Percentiles rank a stretch among this genome's conserved stretches.
Conservation (phyloP, 2,797 vertebrate species). For the Arrhamphus sclerolepis region DNA sequence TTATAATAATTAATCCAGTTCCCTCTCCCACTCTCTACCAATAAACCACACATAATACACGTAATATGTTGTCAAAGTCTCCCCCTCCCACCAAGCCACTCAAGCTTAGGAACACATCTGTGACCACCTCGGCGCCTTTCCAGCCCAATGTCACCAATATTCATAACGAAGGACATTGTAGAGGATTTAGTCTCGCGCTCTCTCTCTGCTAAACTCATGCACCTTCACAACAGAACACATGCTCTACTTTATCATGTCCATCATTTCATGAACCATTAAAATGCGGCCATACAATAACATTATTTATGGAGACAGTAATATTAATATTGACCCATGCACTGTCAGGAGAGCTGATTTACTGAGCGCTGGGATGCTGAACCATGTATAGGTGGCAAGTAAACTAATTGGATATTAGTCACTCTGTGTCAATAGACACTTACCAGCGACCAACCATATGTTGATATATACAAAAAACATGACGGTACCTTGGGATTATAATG, state of each 20-base stretch:
- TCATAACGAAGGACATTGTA: conserved; percentile 71
- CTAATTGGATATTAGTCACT: conserved; percentile 74
- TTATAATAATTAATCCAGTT: conserved; percentile 82
- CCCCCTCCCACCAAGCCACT: conserved; percentile 33
- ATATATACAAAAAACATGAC: conserved; percentile 6
- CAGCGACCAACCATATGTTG: conserved; percentile 11
- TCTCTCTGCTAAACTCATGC: conserved; percentile 44
- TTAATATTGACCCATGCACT: conserved; percentile 75
- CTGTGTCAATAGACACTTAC: conserved; percentile 38
- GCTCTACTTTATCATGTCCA: conserved; percentile 58
- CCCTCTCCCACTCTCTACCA: conserved; percentile 38
- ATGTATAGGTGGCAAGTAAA: conserved; percentile 63
- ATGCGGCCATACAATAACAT: conserved; percentile 71
- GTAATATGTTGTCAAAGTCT: conserved; percentile 34
- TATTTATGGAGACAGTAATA: conserved; percentile 78
- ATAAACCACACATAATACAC: conserved; percentile 30
- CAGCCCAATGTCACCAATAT: conserved; percentile 70
- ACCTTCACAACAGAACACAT: conserved; percentile 48
- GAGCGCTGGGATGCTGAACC: conserved; percentile 44
- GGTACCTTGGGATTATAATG: too few relatives aligned
- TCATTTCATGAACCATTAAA: conserved; percentile 73
- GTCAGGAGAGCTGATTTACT: conserved; percentile 71
- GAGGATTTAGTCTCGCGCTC: conserved; percentile 64
- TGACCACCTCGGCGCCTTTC: conserved; percentile 70
- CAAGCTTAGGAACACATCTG: conserved; percentile 76